Base-by-base conservation (phyloP, 2,113 vertebrate genomes). In the Oryzias melastigma region DNA sequence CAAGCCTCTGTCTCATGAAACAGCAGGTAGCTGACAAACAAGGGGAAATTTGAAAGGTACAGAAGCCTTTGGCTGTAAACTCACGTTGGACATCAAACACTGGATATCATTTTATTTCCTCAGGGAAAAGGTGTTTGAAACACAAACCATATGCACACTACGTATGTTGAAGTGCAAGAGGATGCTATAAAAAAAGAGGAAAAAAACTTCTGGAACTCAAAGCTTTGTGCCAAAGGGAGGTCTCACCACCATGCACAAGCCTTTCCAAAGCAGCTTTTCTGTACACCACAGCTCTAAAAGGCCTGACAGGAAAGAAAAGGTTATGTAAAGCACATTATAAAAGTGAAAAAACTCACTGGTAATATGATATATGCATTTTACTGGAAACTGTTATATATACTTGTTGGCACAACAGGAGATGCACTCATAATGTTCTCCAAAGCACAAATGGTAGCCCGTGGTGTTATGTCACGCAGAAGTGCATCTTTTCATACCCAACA, bases 11-110 rank as follows among this genome's bases (percentile, higher is more conserved):
- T 88, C 83, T 88, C 78, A 50, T 89, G 87, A 91, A 92, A 91
- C 89, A 91, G 92, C 91, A 90, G 90, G 90, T 91, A 91, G 84
- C 84, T 90, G 89, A 91, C 89, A 91, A 91, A 91, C 86, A 87
- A 82, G 83, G 73, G 84, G 68, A 75, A 68, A 80, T 81, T 80
- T 85, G 77, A 90, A 88, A 84, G 76, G 73, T 82, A 82, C 70
- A 77, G 81, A 88, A 90, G 85, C 86, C 88, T 89, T 90, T 90
- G 89, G 88, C 87, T 88, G 77, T 88, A 90, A 90, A 90, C 77
- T 82, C 84, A 85, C 83, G 90, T 82, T 85, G 81, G 90, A 91
- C 88, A 91, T 91, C 90, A 91, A 91, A 91, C 88, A 83, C 82
- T 88, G 85, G 89, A 87, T 88, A 90, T 87, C 61, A 68, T 86